These are phyloP conservation scores for Trichosurus vulpecula DNA, from an alignment of 2,797 vertebrate genomes.

Conservation along the genomic window DNA sequence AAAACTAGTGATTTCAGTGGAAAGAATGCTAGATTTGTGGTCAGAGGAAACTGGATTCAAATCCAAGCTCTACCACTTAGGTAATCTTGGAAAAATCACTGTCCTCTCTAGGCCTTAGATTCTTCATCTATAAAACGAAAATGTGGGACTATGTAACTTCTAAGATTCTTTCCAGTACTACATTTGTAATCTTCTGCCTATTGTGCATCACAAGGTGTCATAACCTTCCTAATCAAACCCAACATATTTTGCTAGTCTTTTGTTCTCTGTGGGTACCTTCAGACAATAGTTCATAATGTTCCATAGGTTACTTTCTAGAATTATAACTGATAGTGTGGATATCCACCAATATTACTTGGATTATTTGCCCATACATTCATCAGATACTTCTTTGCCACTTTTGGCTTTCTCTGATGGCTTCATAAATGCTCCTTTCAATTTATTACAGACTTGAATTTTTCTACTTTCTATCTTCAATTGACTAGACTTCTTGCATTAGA, in stretches of 20 bases:
- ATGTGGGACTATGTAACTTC: neutral
- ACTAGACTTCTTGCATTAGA: neutral
- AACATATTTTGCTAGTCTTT: neutral
- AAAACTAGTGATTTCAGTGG: neutral
- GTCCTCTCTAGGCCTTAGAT: neutral
- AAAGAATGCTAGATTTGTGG: neutral
- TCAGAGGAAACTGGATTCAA: neutral
- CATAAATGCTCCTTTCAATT: neutral
- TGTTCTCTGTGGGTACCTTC: neutral
- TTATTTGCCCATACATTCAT: neutral
- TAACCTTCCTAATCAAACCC: neutral
- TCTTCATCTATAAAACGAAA: neutral
- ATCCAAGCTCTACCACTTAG: neutral
- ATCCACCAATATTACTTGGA: neutral
- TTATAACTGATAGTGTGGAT: neutral
- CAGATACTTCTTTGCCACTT: neutral
- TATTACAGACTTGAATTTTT: neutral
- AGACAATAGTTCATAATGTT: neutral
- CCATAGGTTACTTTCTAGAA: neutral
- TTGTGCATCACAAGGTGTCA: neutral
- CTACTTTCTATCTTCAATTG: neutral
- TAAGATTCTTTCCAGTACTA: neutral
- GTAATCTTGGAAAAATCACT: neutral
- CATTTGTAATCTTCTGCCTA: neutral
- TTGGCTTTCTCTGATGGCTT: neutral